These are phyloP conservation scores for Marmota flaviventris DNA, from an alignment of 2,113 vertebrate species.

Conservation along the genomic window DNA sequence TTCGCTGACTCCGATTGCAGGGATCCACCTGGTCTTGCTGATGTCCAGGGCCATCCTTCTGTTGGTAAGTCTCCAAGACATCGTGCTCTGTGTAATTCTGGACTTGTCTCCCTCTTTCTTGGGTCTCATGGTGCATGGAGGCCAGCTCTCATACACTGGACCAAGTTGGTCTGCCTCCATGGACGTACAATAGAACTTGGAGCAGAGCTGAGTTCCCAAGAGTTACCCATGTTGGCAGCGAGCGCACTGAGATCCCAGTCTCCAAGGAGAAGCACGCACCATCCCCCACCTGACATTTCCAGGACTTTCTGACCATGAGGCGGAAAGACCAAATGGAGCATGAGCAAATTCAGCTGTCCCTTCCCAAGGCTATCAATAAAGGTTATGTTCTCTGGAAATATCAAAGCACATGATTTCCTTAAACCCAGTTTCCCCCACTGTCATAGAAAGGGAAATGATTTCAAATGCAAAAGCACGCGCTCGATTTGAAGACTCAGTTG, in stretches of 20 bases:
- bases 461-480: not conserved
- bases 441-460: not conserved
- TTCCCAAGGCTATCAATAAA: not conserved
- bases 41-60: too few relatives aligned
- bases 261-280: not conserved
- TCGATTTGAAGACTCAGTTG: not conserved
- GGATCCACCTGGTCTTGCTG: not conserved
- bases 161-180: not conserved
- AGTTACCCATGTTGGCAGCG: rapidly evolving
- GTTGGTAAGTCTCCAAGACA: not conserved
- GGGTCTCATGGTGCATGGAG: not conserved
- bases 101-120: not conserved
- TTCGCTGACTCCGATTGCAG: not conserved
- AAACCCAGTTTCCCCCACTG: not conserved
- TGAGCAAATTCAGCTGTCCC: not conserved
- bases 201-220: not conserved
- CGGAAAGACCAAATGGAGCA: not conserved
- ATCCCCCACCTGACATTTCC: not conserved
- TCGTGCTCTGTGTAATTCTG: too few relatives aligned
- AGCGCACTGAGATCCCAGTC: too few relatives aligned
- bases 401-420: not conserved
- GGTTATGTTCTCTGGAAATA: not conserved
- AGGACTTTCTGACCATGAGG: not conserved
- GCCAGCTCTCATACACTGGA: not conserved
- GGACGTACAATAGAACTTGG: too few relatives aligned